A percentile compares a stretch with the other conserved stretches of the same genome.
Evolutionary conservation across 2,888 invertebrate species (phyloP).

Genomic region (Lordiphosa fenestrarum): DNA sequence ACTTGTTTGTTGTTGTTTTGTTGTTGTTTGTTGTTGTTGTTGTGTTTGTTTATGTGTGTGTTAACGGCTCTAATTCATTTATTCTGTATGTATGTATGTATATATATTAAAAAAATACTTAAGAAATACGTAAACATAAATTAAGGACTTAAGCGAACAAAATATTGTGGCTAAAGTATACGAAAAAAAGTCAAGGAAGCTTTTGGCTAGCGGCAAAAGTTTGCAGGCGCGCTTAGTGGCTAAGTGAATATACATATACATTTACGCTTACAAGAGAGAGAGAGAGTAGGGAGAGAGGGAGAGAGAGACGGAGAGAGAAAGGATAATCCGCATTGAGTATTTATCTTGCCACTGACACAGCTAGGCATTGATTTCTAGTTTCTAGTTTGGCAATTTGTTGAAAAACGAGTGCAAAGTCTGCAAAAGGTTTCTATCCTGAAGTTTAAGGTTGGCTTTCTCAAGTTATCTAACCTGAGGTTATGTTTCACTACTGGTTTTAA

Average conservation of each 20-base stretch:
- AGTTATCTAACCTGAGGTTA: too few species aligned
- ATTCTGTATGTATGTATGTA: conserved; percentile 21
- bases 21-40: conserved; percentile 9
- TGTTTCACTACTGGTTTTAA: too few species aligned
- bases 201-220: conserved; percentile 15
- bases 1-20: conserved; percentile 51
- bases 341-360: not conserved
- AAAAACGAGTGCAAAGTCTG: too few species aligned
- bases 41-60: conserved; percentile 20
- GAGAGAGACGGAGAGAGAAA: not conserved
- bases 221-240: not conserved
- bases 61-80: conserved; percentile 42
- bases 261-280: not conserved
- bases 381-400: too few species aligned
- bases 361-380: too few species aligned
- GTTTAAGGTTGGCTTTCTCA: too few species aligned
- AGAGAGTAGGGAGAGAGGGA: conserved; percentile 3
- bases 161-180: conserved; percentile 20
- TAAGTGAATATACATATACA: not conserved
- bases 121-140: conserved; percentile 60
- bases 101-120: conserved; percentile 53
- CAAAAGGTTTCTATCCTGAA: too few species aligned
- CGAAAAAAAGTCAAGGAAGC: conserved; percentile 7
- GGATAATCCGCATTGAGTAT: conserved; percentile 13
- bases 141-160: conserved; percentile 25